Evolutionary conservation across 2,797 vertebrate genomes (phyloP).

Genomic region (Buceros bicornis): DNA sequence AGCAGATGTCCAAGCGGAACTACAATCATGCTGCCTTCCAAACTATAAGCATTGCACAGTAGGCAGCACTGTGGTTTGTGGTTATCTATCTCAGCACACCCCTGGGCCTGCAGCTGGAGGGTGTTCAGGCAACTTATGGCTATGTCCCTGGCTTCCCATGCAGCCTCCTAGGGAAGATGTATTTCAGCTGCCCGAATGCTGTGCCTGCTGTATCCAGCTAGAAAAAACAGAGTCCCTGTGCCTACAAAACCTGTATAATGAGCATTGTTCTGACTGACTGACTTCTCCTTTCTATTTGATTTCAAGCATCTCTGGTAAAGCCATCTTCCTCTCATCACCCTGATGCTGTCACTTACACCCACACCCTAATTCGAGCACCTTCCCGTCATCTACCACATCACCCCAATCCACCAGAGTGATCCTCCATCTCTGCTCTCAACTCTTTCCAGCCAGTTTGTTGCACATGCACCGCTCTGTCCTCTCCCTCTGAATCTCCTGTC

Average conservation of each 20-base stretch:
- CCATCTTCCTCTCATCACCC: slow-evolving; percentile 21
- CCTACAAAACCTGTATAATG: not conserved
- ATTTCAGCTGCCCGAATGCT: not conserved
- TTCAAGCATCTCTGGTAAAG: slow-evolving; percentile 13
- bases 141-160: not conserved
- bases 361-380: not conserved
- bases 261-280: slow-evolving; percentile 3
- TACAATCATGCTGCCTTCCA: not conserved
- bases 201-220: not conserved
- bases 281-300: not conserved
- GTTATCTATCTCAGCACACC: not conserved
- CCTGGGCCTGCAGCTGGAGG: not conserved
- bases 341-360: not conserved
- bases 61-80: not conserved
- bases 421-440: not conserved
- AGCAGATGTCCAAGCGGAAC: not conserved
- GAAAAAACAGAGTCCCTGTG: not conserved
- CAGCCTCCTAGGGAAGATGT: not conserved
- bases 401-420: not conserved
- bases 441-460: not conserved
- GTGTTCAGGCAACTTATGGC: not conserved
- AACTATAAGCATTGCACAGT: not conserved
- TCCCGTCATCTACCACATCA: not conserved
- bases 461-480: not conserved
- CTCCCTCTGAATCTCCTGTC: not conserved